Evolutionary conservation across 35 echinoderm and acorn worm genomes (phyloP), one percentile per base, ranked within the genome.

Genomic region (Lytechinus variegatus): DNA sequence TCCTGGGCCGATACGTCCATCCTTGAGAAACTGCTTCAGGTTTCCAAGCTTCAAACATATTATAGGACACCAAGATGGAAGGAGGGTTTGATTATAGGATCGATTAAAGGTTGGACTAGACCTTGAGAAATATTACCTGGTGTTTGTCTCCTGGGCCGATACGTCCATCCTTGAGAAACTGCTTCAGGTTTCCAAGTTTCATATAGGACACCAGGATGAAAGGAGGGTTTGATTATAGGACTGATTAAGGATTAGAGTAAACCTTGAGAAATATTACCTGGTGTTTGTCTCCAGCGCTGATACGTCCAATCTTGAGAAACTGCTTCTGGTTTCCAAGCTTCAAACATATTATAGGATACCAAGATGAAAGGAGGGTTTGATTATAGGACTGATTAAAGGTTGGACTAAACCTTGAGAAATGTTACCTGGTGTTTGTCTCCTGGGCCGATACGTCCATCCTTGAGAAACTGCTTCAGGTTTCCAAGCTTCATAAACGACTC

Each of bases 371-470:
- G 98, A 44, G 93, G 92, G 27, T 96, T 91, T 16, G 97, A 96
- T 44, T 44, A 44, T 44, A 44, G 33, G 33, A 44, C 2, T 2
- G 33, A 44, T 44, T 44, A 44, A 44, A 44, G 33, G 33, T 44
- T 89, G 87, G 27, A 52, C 9, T 11, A 33, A 89, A 52, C 10
- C 87, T 58, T 58, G 1, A 11, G 27, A 95, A 95, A 91, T 95
- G 6, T 94, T 96, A 99, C 98, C 96, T 99, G 97, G 92, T 98
- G 97, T 52, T 96, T 97, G 58, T 99, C 98, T 44, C 97, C 97
- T 12, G 98, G 96, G 52, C 98, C 96, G 61, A 98, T 97, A 27
- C 97, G 93, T 10, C 98, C 98, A 94, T 99, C 97, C 87, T 94
- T 87, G 33, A 99, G 94, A 86, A 98, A 99, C 93, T 96, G 95